Base-by-base conservation (phyloP, 1,140 invertebrate species). In the Musca vetustissima region DNA sequence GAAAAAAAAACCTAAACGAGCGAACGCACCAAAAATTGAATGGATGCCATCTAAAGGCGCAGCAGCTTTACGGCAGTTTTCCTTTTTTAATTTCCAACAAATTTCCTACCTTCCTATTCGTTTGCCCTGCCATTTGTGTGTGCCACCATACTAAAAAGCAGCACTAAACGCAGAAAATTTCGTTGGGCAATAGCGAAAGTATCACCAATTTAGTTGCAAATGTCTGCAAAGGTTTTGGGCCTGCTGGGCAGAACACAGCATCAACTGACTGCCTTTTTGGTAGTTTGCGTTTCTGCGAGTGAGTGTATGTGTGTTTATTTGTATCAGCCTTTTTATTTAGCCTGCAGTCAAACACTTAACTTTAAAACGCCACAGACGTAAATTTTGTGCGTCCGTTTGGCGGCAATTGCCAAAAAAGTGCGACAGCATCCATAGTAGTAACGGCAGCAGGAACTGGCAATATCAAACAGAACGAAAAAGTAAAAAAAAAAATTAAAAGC, bases 71-170 rank as follows among this genome's bases (percentile, higher is more conserved):
- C 28, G n/a, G 21, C 17, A 43, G 17, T 61, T 21, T 61, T 61
- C 28, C 36, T 36, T 19, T 61, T 61, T 61, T 61, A 61, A 61
- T 61, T 61, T 61, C 57, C 57, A 61, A 61, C 57, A 61, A 61
- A 61, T 61, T 61, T 61, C 57, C 57, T 61, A n/a, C 17, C 36
- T 43, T 13, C 11, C 11, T 8, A 28, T 8, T 43, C 6, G 36
- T 43, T 43, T 43, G 36, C 13, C 2, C 36, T 13, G 6, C 36
- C 11, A 8, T 13, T 43, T 13, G 6, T 13, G 36, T 28, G 28
- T 28, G 28, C 28, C 28, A 3, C 28, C 28, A 4, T 28, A 13
- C 36, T 2, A 43, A 11, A 43, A 43, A 43, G 11, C 6, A 43
- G 11, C 11, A 43, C 36, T 43, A 43, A 43, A 43, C 36, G 36